Evolutionary conservation across 2,888 invertebrate genomes (phyloP), one percentile per base, ranked within the genome.

Genomic region (Orthosia gracilis): DNA sequence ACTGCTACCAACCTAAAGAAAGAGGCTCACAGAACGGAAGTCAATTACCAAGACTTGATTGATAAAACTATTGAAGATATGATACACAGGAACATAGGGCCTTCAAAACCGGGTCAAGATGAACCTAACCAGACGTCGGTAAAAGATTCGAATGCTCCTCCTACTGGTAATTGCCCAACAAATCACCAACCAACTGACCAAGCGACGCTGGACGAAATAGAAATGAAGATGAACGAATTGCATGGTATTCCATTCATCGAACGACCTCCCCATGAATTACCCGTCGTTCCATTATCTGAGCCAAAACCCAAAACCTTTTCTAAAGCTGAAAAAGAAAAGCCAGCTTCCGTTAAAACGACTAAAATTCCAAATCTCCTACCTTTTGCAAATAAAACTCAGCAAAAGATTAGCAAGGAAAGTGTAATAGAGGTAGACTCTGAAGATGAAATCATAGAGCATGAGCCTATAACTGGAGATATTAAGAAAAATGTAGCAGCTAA

Each of bases 151-250:
- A 71, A 64, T 49, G 67, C 69, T 23, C 64, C 82, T 57, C 88
- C 84, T 76, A 85, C 76, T 73, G 84, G 80, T 65, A 89, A 87
- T 59, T 81, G 84, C 71, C 78, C 78, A 59, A 82, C 84, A 69
- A 80, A 78, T 47, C 86, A 88, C 64, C 85, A 88, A 70, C 77
- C 86, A 21, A 84, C 85, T 47, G 88, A 91, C 57, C 86, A 88
- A 63, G 88, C 82, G 31, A 87, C 90, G 9, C 85, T 95, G 61
- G 95, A 96, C 80, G 94, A 93, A 59, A 95, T 96, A 73, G 96
- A 96, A 91, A 94, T 92, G 91, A 94, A 96, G 89, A 96, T 96
- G 96, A 96, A 96, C 76, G 96, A 96, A 85, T 87, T 96, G 70
- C 96, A 96, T 78, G 96, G 96, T 21, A 94, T 95, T 54, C 94